A percentile compares a stretch with the other conserved stretches of the same genome.
These are phyloP conservation scores for Glyphotaelius pellucidus DNA, from an alignment of 2,888 invertebrate genomes.

Conservation along the genomic window DNA sequence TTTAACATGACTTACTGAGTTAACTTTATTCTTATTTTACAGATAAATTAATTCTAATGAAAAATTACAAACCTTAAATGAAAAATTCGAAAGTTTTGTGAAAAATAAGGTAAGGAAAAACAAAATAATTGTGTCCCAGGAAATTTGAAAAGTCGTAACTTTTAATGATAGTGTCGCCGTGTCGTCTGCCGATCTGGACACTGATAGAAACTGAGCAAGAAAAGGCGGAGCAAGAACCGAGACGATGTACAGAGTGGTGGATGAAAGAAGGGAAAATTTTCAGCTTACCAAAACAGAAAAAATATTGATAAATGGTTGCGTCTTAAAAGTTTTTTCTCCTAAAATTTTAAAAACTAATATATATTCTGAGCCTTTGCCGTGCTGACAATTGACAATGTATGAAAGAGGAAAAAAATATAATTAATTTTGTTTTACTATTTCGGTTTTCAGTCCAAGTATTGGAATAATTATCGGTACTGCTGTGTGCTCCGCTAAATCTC, in stretches of 20 bases:
- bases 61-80: background rate
- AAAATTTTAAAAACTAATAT: too few relatives aligned
- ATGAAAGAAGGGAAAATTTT: background rate
- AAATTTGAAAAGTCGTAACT: constrained; percentile 10
- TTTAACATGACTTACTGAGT: background rate
- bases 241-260: constrained; percentile 1
- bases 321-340: too few relatives aligned
- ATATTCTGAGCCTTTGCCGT: too few relatives aligned
- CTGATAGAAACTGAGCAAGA: constrained; percentile 17
- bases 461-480: background rate
- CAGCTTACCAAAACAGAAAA: background rate
- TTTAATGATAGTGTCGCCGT: constrained; percentile 30
- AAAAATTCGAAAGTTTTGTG: background rate
- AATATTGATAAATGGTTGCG: too few relatives aligned
- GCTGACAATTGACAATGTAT: too few relatives aligned
- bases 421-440: too few relatives aligned
- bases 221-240: constrained; percentile 5
- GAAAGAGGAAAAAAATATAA: too few relatives aligned
- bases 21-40: background rate
- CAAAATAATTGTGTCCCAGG: background rate
- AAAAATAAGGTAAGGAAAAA: background rate
- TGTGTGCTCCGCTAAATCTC: background rate
- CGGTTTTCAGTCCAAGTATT: background rate
- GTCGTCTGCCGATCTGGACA: constrained; percentile 37
- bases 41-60: background rate